Evolutionary conservation across 2,888 invertebrate species (phyloP).

Genomic region (Eupithecia tripunctaria): DNA sequence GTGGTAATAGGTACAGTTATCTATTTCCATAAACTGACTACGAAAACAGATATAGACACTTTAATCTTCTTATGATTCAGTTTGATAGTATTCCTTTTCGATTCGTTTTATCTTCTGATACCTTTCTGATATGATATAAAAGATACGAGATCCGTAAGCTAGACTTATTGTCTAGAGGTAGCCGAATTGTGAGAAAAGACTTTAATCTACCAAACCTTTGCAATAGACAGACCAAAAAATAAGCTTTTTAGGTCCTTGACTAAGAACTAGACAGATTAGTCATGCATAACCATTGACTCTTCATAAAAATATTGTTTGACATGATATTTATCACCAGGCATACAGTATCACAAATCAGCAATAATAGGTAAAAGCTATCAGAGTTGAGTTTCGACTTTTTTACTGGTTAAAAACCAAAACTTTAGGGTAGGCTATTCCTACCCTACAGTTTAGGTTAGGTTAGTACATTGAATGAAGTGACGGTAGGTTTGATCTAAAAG

Average conservation of each 20-base stretch:
- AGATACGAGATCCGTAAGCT: conserved; percentile 12
- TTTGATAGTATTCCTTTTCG: not conserved
- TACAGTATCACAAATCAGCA: not conserved
- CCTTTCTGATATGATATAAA: conserved; percentile 7
- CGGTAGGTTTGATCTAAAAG: not conserved
- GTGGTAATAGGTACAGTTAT: no score
- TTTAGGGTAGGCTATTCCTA: not conserved
- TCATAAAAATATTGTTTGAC: not conserved
- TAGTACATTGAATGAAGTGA: not conserved
- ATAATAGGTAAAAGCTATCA: not conserved
- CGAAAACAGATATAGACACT: not conserved
- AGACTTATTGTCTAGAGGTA: conserved; percentile 17
- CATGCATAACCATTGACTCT: not conserved
- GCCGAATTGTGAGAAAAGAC: not conserved
- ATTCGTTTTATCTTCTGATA: not conserved
- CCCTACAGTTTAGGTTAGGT: no score
- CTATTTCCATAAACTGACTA: not conserved
- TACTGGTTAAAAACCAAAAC: not conserved
- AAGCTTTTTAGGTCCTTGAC: not conserved
- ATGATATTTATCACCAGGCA: not conserved
- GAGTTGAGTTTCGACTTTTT: not conserved
- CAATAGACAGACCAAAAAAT: not conserved
- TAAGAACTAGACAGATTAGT: not conserved
- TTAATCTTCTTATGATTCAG: not conserved
- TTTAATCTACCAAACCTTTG: not conserved